A percentile compares a stretch with the other conserved stretches of the same genome.
Evolutionary conservation across 2,113 vertebrate species (phyloP).

Genomic region (Rhegmatorhina hoffmannsi): DNA sequence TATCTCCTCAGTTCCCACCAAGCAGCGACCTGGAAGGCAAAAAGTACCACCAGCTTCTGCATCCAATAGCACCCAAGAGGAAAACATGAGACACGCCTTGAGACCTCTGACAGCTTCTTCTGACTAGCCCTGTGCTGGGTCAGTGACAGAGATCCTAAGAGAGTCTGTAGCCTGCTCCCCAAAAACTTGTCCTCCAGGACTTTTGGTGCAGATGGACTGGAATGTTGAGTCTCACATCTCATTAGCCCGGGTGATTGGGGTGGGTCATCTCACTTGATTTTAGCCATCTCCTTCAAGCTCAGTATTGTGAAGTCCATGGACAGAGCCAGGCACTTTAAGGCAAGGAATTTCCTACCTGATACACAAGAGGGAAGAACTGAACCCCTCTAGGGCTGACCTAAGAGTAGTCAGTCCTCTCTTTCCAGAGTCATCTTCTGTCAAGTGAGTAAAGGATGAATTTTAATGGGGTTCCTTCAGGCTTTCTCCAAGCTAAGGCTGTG

Average conservation of each 20-base stretch:
- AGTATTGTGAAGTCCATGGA: background rate
- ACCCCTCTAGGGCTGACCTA: background rate
- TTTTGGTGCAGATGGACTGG: background rate
- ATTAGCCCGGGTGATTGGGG: background rate
- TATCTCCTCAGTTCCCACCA: background rate
- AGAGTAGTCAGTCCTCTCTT: background rate
- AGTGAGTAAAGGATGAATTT: background rate
- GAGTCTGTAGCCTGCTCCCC: background rate
- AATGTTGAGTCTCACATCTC: background rate
- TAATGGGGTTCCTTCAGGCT: background rate
- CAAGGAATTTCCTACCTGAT: background rate
- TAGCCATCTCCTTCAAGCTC: background rate
- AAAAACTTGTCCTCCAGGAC: background rate
- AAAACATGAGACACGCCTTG: background rate
- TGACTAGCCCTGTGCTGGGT: background rate
- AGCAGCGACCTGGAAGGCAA: background rate
- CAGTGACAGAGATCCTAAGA: background rate
- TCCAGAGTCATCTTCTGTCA: background rate
- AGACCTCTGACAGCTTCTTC: background rate
- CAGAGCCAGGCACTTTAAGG: background rate
- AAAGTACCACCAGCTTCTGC: background rate
- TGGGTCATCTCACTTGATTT: background rate
- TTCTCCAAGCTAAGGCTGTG: background rate
- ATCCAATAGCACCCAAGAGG: background rate
- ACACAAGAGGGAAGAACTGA: background rate